Evolutionary conservation across 2,797 vertebrate genomes (phyloP), one percentile per base, ranked within the genome.

Genomic region (Coranthus polyacanthus): DNA sequence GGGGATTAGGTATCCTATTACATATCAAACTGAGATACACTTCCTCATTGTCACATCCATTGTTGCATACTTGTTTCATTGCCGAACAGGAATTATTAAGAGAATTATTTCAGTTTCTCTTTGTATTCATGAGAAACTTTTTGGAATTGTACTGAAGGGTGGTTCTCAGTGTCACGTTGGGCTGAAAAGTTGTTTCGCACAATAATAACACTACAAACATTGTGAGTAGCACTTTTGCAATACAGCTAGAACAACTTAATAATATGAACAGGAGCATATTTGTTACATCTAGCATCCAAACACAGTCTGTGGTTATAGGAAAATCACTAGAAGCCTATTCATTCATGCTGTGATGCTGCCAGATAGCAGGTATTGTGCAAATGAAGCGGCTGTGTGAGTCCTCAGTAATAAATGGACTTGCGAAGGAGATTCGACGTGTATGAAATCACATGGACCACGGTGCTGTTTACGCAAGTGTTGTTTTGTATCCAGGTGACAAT

Each of bases 401-500:
- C 37, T 26, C 51, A 63, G 43, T 59, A 50, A 82, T 78, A 77
- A 72, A 79, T 20, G 3, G 42, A 37, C 46, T 47, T 29, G 49
- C 53, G 62, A 64, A 71, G 60, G 17, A 72, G 58, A 68, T 32
- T 57, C 68, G 36, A 41, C 16, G 39, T 46, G 22, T 37, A n/a
- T 72, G 54, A 74, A 29, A 58, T 72, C 5, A 12, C 18, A 22
- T 0, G 1, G 18, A 44, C 18, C 16, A 1, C 26, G 15, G 18
- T 8, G 6, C 4, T 69, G 76, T 83, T 72, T 61, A 71, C 56
- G 18, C 6, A 0, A 50, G 56, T 59, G 59, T 79, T 81, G 61
- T 77, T 57, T 63, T 73, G 84, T 87, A 75, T 84, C 87, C 72
- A 83, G 78, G 86, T 83, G 68, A 88, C 75, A 53, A 7, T 71